phyloP scores from a whole-genome alignment of 1,140 invertebrate species.

The Nebria ingens region DNA sequence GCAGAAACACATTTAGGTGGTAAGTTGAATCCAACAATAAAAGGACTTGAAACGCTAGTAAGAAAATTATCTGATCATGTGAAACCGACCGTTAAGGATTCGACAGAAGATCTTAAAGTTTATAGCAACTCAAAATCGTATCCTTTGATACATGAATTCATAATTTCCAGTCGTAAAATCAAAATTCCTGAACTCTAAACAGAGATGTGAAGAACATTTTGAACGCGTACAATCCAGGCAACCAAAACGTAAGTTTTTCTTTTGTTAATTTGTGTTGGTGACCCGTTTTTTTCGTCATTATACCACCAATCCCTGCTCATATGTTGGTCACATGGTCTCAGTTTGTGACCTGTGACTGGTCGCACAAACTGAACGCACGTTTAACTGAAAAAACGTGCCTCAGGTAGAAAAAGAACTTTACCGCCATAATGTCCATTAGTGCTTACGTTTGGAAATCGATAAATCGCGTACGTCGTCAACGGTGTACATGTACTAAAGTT shows the following conservation, averaged over 20 bases:
- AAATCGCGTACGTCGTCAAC: background rate
- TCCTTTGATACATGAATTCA: background rate
- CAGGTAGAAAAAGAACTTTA: conserved; percentile 4
- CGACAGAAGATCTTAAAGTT: background rate
- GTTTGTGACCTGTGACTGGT: no score
- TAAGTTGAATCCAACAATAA: conserved; percentile 37
- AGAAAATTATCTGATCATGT: conserved; percentile 40
- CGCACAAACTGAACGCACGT: no score
- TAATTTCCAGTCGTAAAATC: background rate
- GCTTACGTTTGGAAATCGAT: background rate
- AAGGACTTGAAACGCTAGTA: conserved; percentile 42
- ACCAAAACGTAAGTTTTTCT: background rate
- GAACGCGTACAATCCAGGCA: background rate
- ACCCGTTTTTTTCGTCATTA: no score
- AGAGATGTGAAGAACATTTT: background rate
- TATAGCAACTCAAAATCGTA: background rate
- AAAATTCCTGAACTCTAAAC: background rate
- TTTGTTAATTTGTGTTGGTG: conserved; percentile 1
- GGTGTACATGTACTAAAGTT: background rate
- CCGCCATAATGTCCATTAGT: conserved; percentile 10
- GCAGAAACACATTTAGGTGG: conserved; percentile 45
- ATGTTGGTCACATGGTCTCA: no score
- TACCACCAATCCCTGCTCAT: no score
- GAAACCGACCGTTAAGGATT: conserved; percentile 15
- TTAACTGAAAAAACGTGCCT: no score